Base-by-base conservation (phyloP, 2,888 invertebrate genomes). In the Plusia festucae region DNA sequence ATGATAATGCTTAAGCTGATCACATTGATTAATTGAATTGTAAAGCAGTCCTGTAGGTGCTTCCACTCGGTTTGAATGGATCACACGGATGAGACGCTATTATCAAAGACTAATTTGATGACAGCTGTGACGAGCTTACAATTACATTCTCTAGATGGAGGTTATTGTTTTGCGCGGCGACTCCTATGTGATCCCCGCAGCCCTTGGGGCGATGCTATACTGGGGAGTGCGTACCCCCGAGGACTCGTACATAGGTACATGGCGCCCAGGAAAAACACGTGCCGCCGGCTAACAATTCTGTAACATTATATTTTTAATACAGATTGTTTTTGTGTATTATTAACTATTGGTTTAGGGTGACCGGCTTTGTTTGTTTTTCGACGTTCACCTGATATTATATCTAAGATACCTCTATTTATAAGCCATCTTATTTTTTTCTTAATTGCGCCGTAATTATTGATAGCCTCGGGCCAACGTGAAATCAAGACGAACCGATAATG, bases 211-310 rank as follows among this genome's bases (percentile, higher is more conserved):
- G 46, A 30, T 16, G 46, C 24, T 32, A 46, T 65, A 54, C 40
- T 13, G 66, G n/a, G 76, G 72, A 46, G 63, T 9, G 60, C n/a
- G 46, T 13, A 9, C 13, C 53, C 60, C 60, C 40, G 49, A 13
- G 22, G 46, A 34, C 11, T 40, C 27, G 6, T 16, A n/a, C 30
- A 30, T 9, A 9, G 30, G 6, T 16, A n/a, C 30, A 30, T 9
- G 30, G 30, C 30, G 8, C 30, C 1, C 30, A 40, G 11, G 20
- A 20, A n/a, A 40, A 18, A 49, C 9, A 18, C 18, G 4, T 44
- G 46, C 46, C 18, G 16, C 18, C 20, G 20, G 11, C 18, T 11
- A 20, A 49, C 20, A 49, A 20, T 8, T 20, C 20, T 20, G 11
- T 18, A 49, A 49, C 4, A 11, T 49, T 20, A 18, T 46, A 46